Evolutionary conservation across 2,113 vertebrate genomes (phyloP), one percentile per base, ranked within the genome.

Genomic region (Apteryx mantelli): DNA sequence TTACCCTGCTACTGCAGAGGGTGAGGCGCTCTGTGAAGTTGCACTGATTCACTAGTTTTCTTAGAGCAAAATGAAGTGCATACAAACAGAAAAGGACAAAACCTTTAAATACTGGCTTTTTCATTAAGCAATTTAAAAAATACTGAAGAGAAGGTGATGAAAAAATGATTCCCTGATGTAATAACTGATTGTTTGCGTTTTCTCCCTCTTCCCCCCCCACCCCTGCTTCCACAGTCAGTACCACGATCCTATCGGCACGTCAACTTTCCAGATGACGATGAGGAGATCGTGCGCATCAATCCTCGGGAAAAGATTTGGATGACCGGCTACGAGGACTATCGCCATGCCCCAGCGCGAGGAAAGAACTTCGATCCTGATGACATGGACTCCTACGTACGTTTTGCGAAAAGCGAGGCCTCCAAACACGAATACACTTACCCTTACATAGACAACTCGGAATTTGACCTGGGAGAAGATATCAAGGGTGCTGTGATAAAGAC

Each of bases 401-500:
- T 99, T 63, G 98, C 98, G 97, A 99, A 99, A 98, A 98, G 98
- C 2, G 99, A 99, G 79, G 97, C 97, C 38, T 98, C 99, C 16
- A 99, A 99, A 93, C 99, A 99, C 2, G 99, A 99, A 97, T 99
- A 99, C 97, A 99, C 98, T 82, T 99, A 99, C 58, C 99, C 99
- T 5, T 99, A 99, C 5, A 97, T 99, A 61, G 99, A 99, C 82
- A 97, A 98, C 90, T 97, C 99, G 1, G 98, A 99, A 97, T 97
- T 99, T 60, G 98, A 98, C 98, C 98, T 97, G 28, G 83, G 98
- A 75, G 96, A 99, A 95, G 98, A 99, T 97, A 97, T 98, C 73
- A 99, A 99, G 96, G 98, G 98, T 97, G 82, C 98, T 5, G 99
- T 99, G 91, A 98, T 99, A 96, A 99, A 99, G 94, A 98, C 97